These are phyloP conservation scores for Nineta flava DNA, from an alignment of 2,888 invertebrate genomes.

Conservation along the genomic window DNA sequence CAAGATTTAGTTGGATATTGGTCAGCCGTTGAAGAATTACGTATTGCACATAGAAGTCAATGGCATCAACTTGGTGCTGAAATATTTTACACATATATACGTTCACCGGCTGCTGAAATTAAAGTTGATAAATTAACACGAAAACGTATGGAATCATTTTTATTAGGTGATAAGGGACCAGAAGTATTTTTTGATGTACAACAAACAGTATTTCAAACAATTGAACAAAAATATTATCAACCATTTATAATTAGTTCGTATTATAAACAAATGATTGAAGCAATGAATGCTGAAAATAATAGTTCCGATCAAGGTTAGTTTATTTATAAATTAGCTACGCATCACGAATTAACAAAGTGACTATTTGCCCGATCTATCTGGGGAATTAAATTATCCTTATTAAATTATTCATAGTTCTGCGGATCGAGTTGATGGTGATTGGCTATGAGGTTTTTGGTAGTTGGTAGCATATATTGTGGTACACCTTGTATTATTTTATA, in stretches of 20 bases:
- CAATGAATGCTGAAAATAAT: conserved; percentile 44
- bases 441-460: too few species aligned
- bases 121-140: conserved; percentile 66
- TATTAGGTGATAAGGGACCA: conserved; percentile 74
- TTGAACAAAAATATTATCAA: conserved; percentile 79
- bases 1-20: conserved; percentile 77
- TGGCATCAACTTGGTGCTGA: conserved; percentile 84
- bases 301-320: conserved; percentile 17
- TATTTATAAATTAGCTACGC: too few species aligned
- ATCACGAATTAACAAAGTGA: too few species aligned
- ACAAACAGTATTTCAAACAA: conserved; percentile 55
- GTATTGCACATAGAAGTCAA: conserved; percentile 53
- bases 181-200: conserved; percentile 82
- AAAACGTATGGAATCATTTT: conserved; percentile 75
- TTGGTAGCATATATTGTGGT: too few species aligned
- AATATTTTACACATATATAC: conserved; percentile 77
- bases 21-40: conserved; percentile 71
- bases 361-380: too few species aligned
- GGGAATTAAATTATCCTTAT: too few species aligned
- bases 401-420: too few species aligned
- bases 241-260: conserved; percentile 77
- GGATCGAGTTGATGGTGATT: too few species aligned
- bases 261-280: conserved; percentile 55
- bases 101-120: conserved; percentile 64
- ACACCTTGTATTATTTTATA: too few species aligned